Evolutionary conservation across 2,797 vertebrate species (phyloP).

Genomic region (Okamejei kenojei): DNA sequence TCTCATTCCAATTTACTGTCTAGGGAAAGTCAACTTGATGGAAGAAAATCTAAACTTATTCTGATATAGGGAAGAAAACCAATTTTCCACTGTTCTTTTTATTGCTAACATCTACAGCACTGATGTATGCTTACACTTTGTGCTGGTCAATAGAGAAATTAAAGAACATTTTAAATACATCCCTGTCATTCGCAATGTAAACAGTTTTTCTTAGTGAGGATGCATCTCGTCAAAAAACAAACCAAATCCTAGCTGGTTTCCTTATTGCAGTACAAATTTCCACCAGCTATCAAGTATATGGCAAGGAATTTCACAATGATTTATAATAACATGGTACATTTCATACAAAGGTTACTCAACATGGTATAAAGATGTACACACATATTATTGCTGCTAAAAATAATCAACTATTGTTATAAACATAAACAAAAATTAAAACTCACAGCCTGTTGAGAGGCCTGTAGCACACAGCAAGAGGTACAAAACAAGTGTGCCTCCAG

Average conservation of each 20-base stretch:
- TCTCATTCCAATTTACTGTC: background rate
- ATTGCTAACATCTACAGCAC: background rate
- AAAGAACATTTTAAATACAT: background rate
- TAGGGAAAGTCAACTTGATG: background rate
- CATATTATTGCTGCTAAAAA: background rate
- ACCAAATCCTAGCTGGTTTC: background rate
- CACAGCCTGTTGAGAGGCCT: background rate
- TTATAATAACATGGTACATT: background rate
- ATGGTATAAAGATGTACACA: background rate
- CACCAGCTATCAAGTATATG: background rate
- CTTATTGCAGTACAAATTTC: background rate
- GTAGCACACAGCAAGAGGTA: background rate
- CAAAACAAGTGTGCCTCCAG: background rate
- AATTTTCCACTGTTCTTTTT: background rate
- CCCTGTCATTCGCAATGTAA: background rate
- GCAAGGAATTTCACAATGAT: background rate
- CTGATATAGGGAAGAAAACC: background rate
- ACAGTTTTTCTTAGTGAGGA: background rate
- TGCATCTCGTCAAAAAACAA: too few species aligned
- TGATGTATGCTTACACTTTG: background rate
- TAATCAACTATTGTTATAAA: background rate
- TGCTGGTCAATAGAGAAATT: background rate
- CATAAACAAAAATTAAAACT: background rate
- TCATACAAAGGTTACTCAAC: background rate
- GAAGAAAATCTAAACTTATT: background rate